Evolutionary conservation across 92 coral and sea anemone species (phyloP).

Genomic region (Parazoanthus atlanticus): DNA sequence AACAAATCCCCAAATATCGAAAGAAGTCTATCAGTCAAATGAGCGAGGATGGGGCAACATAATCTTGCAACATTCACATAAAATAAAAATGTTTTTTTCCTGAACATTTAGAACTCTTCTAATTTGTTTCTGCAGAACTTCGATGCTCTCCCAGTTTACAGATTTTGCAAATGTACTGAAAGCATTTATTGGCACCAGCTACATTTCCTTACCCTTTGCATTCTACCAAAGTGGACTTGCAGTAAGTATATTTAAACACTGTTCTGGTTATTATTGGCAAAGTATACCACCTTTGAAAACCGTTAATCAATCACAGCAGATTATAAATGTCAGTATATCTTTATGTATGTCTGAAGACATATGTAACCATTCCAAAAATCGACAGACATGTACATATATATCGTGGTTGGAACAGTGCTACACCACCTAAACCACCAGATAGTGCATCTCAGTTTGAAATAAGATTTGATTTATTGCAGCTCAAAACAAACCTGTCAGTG

Average conservation of each 20-base stretch:
- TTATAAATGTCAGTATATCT: no score
- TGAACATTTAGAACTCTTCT: background rate
- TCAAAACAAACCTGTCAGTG: no score
- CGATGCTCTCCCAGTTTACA: conserved; percentile 84
- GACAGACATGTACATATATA: no score
- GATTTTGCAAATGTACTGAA: conserved; percentile 98
- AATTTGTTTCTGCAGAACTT: conserved; percentile 57
- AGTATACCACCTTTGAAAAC: background rate
- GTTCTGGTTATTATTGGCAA: background rate
- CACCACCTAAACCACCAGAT: no score
- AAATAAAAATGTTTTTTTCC: background rate
- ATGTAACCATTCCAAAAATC: no score
- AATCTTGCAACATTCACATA: background rate
- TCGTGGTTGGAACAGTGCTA: no score
- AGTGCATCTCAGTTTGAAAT: no score
- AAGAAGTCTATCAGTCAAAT: background rate
- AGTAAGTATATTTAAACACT: conserved; percentile 57
- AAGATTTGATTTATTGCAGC: no score
- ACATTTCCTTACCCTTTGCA: conserved; percentile 92
- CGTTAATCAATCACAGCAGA: background rate
- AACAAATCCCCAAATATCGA: no score
- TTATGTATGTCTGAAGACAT: no score
- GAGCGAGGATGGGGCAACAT: background rate
- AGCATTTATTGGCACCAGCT: conserved; percentile 96
- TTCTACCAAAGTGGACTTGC: conserved; percentile 95